These are phyloP conservation scores for Drosophila kohkoa DNA, from an alignment of 1,140 invertebrate genomes.

Conservation along the genomic window DNA sequence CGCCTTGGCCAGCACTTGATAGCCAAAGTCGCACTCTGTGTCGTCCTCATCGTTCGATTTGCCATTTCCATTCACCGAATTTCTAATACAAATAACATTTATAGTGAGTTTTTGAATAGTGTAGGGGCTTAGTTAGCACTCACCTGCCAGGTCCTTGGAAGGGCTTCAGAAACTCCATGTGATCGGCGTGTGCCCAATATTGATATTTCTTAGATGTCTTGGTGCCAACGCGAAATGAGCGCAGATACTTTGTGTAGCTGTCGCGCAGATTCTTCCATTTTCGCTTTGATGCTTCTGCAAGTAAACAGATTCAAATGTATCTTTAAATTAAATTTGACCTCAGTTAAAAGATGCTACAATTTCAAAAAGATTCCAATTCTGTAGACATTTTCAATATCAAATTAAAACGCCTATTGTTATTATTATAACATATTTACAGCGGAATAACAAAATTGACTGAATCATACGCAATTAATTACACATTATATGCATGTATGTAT, in stretches of 20 bases:
- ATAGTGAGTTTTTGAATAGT: neutral
- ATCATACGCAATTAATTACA: too few relatives aligned
- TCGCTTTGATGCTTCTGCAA: slow-evolving; percentile 81
- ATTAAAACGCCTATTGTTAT: too few relatives aligned
- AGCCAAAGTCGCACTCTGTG: slow-evolving; percentile 80
- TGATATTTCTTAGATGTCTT: slow-evolving; percentile 84
- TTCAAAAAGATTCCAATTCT: too few relatives aligned
- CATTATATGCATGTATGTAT: too few relatives aligned
- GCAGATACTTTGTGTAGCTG: slow-evolving; percentile 83
- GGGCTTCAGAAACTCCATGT: slow-evolving; percentile 83
- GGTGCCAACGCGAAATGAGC: slow-evolving; percentile 81
- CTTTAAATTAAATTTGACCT: neutral
- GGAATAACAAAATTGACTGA: too few relatives aligned
- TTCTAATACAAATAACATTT: slow-evolving; percentile 24
- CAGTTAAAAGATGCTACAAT: too few relatives aligned
- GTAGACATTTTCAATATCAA: too few relatives aligned
- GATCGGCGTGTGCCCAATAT: slow-evolving; percentile 83
- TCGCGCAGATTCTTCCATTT: slow-evolving; percentile 84
- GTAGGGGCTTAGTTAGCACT: neutral
- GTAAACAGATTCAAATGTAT: neutral
- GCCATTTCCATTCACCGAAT: slow-evolving; percentile 68
- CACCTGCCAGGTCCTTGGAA: slow-evolving; percentile 82
- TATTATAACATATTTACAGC: too few relatives aligned
- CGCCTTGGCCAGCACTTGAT: slow-evolving; percentile 77
- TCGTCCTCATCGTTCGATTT: slow-evolving; percentile 81